phyloP scores from a whole-genome alignment of 2,797 vertebrate genomes.

The Diplodus puntazzo region DNA sequence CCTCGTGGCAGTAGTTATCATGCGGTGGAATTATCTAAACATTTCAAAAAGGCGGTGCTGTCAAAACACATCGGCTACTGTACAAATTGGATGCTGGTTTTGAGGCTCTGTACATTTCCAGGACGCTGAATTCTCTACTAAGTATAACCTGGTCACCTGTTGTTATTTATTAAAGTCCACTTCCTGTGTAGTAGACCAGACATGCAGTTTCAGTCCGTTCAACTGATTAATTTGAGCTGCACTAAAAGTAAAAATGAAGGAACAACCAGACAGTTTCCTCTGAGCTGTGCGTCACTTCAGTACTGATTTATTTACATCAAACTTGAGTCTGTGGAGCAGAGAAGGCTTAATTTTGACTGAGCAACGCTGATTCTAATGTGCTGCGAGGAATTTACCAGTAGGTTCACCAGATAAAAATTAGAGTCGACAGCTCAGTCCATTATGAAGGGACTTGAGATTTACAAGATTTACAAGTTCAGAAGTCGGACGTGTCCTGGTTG shows the following conservation, averaged over 20 bases:
- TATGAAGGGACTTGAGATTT: slow-evolving; percentile 12
- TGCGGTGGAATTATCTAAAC: slow-evolving; percentile 67
- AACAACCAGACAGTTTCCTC: neutral
- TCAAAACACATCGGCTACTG: slow-evolving; percentile 25
- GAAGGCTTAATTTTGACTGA: slow-evolving; percentile 29
- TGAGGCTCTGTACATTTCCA: slow-evolving; percentile 20
- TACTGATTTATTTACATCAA: slow-evolving; percentile 14
- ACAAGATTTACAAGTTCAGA: neutral
- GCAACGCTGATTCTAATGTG: slow-evolving; percentile 42
- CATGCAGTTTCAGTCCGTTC: neutral
- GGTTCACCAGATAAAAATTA: slow-evolving; percentile 16
- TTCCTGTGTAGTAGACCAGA: slow-evolving; percentile 8
- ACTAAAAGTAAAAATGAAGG: neutral
- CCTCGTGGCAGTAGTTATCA: slow-evolving; percentile 52
- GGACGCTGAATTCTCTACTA: slow-evolving; percentile 40
- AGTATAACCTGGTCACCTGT: slow-evolving; percentile 9
- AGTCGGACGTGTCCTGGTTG: neutral
- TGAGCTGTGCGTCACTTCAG: neutral
- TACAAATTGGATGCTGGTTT: slow-evolving; percentile 24
- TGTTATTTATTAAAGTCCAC: slow-evolving; percentile 35
- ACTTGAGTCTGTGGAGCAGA: neutral
- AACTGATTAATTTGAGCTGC: neutral
- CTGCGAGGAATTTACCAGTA: slow-evolving; percentile 41
- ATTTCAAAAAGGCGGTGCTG: slow-evolving; percentile 48
- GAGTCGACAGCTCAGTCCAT: slow-evolving; percentile 25